Base-by-base conservation (phyloP, 1,140 invertebrate species). In the Aphidius ervi region DNA sequence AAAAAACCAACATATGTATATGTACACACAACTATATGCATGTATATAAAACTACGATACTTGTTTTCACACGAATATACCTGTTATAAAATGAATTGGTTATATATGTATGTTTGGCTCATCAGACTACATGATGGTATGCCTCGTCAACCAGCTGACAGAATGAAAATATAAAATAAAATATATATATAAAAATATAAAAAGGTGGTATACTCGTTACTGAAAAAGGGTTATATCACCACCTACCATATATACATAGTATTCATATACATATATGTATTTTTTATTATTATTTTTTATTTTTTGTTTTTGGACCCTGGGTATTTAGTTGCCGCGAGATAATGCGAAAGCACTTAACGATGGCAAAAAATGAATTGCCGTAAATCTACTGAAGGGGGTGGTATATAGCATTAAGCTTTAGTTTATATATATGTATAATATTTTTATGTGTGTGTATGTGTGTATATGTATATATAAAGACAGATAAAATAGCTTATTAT, bases 311-410 rank as follows among this genome's bases (percentile, higher is more conserved):
- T 31, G 23, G 23, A 31, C 23, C 4, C 23, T 31, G 64, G 66
- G 61, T 69, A 69, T 69, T 69, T 69, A 69, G 68, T 69, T 69
- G 68, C 68, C 63, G 64, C 60, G 66, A 67, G 68, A 69, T 69
- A 69, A 69, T 69, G 64, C 66, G 68, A 68, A 66, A 70, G 66
- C 68, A 66, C 66, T 70, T 66, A 65, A 68, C 63, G 59, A 64
- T 54, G 54, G 64, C 66, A 68, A 67, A 66, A 69, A 70, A 70
- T 62, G 63, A 65, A 66, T 70, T 67, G 68, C 61, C 68, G 68
- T 70, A 70, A 70, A 68, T 70, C 66, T 70, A 56, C 55, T 48
- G 61, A 61, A 60, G 62, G 62, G 58, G 56, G 48, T 55, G 50
- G 23, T 31, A 31, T 31, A 31, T 31, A 31, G 23, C 23, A 31